These are phyloP conservation scores for Ceraclea dissimilis DNA, from an alignment of 2,888 invertebrate genomes.

Conservation along the genomic window DNA sequence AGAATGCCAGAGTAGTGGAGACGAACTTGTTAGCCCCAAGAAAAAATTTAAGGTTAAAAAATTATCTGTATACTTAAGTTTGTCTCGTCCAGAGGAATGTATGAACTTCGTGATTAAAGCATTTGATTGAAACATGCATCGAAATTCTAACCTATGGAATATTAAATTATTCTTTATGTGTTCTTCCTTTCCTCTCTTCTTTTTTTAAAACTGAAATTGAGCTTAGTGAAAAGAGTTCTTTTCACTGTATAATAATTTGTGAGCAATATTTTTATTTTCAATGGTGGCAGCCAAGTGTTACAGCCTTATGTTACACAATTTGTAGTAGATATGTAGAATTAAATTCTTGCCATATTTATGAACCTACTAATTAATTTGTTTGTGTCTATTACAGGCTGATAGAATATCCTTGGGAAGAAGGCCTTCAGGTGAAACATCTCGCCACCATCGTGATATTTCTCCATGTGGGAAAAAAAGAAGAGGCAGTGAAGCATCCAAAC, in stretches of 20 bases:
- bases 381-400: slow-evolving; percentile 29
- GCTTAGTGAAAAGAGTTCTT: no score
- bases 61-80: background rate
- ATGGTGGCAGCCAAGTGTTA: no score
- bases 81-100: background rate
- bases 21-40: slow-evolving; percentile 58
- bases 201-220: no score
- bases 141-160: no score
- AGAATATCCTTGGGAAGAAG: slow-evolving; percentile 26
- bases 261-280: no score
- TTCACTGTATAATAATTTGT: no score
- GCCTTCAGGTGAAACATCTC: slow-evolving; percentile 31
- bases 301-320: no score
- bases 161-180: no score
- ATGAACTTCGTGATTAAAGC: no score
- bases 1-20: slow-evolving; percentile 63
- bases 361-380: background rate
- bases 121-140: background rate
- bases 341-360: background rate
- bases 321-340: no score
- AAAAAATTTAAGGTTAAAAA: slow-evolving; percentile 49
- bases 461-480: slow-evolving; percentile 23
- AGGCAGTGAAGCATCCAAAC: slow-evolving; percentile 30
- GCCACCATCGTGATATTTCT: slow-evolving; percentile 36
- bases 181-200: no score